Percentiles rank a stretch among this genome's conserved stretches.
These are phyloP conservation scores for Stegodyphus mimosarum DNA, from an alignment of 1,140 invertebrate genomes.

Conservation along the genomic window DNA sequence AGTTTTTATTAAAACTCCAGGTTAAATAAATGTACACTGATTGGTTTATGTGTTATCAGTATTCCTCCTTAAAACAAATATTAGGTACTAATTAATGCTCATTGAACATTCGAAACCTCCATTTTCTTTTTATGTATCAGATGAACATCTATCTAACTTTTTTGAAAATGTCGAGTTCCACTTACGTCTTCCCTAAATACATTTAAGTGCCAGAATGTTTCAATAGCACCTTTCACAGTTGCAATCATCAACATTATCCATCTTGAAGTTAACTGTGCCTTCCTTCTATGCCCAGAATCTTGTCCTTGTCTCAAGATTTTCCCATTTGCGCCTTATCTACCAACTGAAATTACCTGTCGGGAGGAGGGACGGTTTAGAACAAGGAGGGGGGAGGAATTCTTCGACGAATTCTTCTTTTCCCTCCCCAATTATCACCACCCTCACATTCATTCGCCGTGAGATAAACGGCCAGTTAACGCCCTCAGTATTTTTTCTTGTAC, in stretches of 20 bases:
- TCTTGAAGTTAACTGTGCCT: background rate
- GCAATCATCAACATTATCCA: background rate
- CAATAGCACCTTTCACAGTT: background rate
- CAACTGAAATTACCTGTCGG: conserved; percentile 25
- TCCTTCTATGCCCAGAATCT: background rate
- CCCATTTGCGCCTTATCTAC: conserved; percentile 1
- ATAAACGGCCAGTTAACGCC: conserved; percentile 57
- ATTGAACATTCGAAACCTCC: no score
- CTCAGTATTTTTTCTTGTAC: background rate
- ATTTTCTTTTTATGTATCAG: no score
- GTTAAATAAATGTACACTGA: no score
- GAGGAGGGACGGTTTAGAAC: background rate
- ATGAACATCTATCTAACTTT: no score
- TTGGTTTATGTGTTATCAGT: no score
- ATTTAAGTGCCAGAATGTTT: background rate
- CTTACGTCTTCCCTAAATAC: no score
- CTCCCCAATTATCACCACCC: conserved; percentile 54
- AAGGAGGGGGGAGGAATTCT: conserved; percentile 27
- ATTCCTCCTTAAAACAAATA: no score
- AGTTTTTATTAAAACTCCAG: no score
- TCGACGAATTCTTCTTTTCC: conserved; percentile 17
- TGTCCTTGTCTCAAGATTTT: background rate
- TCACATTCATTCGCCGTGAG: conserved; percentile 37
- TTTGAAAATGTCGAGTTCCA: no score
- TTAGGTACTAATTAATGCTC: no score